Evolutionary conservation across 2,113 vertebrate genomes (phyloP).

Genomic region (Dasyurus viverrinus): DNA sequence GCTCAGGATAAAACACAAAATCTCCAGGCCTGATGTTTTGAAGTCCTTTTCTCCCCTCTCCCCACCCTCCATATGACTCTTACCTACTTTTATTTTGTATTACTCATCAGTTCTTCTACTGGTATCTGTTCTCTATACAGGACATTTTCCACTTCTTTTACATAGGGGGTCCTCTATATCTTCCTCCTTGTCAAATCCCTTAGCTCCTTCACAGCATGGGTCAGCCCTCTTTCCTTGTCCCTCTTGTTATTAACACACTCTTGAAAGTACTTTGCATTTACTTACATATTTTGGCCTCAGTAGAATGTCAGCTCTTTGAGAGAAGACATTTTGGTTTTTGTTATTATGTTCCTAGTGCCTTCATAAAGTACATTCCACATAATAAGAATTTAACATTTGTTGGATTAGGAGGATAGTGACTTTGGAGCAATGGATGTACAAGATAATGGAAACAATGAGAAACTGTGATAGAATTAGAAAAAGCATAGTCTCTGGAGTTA

Average conservation of each 20-base stretch:
- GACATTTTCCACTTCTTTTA: not conserved
- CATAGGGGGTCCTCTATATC: not conserved
- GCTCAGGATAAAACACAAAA: not conserved
- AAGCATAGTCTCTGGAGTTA: not conserved
- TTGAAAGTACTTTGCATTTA: not conserved
- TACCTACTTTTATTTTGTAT: not conserved
- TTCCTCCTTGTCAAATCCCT: not conserved
- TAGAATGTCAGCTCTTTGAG: not conserved
- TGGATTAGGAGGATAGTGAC: not conserved
- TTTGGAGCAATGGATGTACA: not conserved
- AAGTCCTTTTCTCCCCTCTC: not conserved
- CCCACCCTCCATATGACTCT: not conserved
- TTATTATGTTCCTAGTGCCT: not conserved
- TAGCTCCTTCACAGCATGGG: not conserved
- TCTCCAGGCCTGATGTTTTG: not conserved
- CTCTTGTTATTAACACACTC: not conserved
- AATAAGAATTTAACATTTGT: not conserved
- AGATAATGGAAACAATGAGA: not conserved
- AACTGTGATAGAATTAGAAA: not conserved
- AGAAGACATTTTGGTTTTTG: not conserved
- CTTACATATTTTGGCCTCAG: not conserved
- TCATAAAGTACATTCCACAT: not conserved
- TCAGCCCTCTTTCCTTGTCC: not conserved
- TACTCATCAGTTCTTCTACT: not conserved
- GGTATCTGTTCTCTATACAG: not conserved